Conservation (phyloP, 2,888 invertebrate genomes). For the Xestia sexstrigata region DNA sequence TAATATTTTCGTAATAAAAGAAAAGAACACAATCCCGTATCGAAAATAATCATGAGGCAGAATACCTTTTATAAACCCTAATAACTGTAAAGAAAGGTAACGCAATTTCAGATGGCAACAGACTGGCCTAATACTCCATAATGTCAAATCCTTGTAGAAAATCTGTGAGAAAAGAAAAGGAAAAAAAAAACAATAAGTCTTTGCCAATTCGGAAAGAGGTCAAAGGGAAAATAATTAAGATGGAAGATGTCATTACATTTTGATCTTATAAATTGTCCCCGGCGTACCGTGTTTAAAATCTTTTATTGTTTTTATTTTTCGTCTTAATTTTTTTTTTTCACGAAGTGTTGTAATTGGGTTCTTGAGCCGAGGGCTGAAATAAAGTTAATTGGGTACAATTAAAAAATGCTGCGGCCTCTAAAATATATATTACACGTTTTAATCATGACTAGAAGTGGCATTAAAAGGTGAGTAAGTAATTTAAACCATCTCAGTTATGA, state of each 20-base stretch:
- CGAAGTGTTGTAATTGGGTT: conserved; percentile 80
- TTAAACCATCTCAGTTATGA: conserved; percentile 20
- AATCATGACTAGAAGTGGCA: conserved; percentile 71
- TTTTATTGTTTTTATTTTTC: conserved; percentile 75
- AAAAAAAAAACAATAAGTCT: conserved; percentile 60
- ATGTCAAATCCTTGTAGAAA: conserved; percentile 59
- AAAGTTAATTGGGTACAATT: conserved; percentile 85
- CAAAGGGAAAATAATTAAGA: conserved; percentile 64
- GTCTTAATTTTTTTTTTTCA: conserved; percentile 69
- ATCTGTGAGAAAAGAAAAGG: conserved; percentile 24
- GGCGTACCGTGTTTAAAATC: conserved; percentile 48
- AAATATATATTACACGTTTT: conserved; percentile 74
- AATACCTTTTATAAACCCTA: conserved; percentile 42
- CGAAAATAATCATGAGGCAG: conserved; percentile 42
- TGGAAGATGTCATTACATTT: conserved; percentile 64
- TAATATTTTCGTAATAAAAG: conserved; percentile 38
- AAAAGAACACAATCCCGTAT: conserved; percentile 21
- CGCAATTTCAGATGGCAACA: conserved; percentile 48
- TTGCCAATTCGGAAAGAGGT: conserved; percentile 52
- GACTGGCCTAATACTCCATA: conserved; percentile 48
- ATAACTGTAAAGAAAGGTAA: conserved; percentile 41
- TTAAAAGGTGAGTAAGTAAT: conserved; percentile 35
- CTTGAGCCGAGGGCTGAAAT: conserved; percentile 76
- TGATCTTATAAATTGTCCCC: conserved; percentile 63
- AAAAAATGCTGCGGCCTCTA: conserved; percentile 80